Evolutionary conservation across 2,113 vertebrate species (phyloP), one percentile per base, ranked within the genome.

Genomic region (Colistium nudipinnis): DNA sequence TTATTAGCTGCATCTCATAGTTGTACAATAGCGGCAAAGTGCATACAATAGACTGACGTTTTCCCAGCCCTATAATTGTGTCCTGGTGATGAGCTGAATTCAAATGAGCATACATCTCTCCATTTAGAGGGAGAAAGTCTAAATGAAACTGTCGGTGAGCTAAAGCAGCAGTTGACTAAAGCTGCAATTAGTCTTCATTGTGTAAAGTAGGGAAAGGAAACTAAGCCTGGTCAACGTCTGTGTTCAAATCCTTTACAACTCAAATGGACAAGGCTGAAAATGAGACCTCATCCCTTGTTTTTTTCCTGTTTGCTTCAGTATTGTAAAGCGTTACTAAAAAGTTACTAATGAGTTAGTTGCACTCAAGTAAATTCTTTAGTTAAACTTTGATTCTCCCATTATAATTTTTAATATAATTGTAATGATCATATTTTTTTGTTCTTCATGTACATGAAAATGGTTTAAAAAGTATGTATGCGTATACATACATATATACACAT

Each of bases 1-100:
- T 56, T 43, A 2, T 13, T 43, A 35, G 20, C n/a, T 38, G 16
- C 28, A 49, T 68, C 11, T 72, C 13, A 27, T 31, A 16, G 22
- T 41, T 28, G 19, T 56, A 38, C 43, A 70, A 39, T 17, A 41
- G 44, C 48, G 30, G 9, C 31, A 72, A 1, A n/a, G n/a, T n/a
- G n/a, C n/a, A n/a, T n/a, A n/a, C n/a, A n/a, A n/a, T n/a, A n/a
- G n/a, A n/a, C n/a, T n/a, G n/a, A n/a, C n/a, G n/a, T n/a, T 31
- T 61, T 65, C 19, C 13, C 36, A 61, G 13, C 44, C 24, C 27
- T 51, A 16, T 64, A 69, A 64, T 74, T 47, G 41, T 19, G 36
- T 53, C 14, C 20, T 7, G 0, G 13, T 59, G 17, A 66, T 65
- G 28, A 31, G 19, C 25, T 70, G 53, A 55, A 70, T 62, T 70